Percentiles rank a stretch among this genome's conserved stretches.
These are phyloP conservation scores for Cantharis flavilabris DNA, from an alignment of 2,888 invertebrate genomes.

Conservation along the genomic window DNA sequence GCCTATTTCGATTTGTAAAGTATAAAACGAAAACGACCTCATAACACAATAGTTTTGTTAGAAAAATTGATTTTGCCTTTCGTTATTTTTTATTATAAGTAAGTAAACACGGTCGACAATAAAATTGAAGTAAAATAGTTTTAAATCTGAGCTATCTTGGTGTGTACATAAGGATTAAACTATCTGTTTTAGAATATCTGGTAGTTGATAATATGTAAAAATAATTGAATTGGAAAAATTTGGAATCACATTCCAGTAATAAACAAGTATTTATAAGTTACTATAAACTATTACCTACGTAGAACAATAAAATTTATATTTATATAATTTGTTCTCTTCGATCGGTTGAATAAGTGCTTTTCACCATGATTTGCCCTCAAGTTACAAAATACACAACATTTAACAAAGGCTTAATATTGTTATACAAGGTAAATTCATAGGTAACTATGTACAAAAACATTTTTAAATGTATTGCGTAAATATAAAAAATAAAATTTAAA, in stretches of 20 bases:
- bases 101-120: neutral
- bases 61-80: constrained; percentile 1
- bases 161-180: too few species aligned
- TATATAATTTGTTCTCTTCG: neutral
- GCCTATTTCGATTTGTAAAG: constrained; percentile 9
- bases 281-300: too few species aligned
- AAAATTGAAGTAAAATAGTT: constrained; percentile 7
- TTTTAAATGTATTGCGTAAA: neutral
- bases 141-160: neutral
- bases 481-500: neutral
- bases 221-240: too few species aligned
- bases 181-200: too few species aligned
- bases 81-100: neutral
- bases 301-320: neutral
- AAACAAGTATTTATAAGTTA: too few species aligned
- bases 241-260: too few species aligned
- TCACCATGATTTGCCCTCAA: neutral
- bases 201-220: too few species aligned
- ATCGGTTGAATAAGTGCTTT: neutral
- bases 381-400: neutral
- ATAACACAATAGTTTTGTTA: constrained; percentile 7
- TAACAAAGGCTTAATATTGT: neutral
- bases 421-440: neutral
- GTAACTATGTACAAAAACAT: neutral
- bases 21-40: constrained; percentile 10